Base-by-base conservation (phyloP, 30 jellyfish, hydroid and myxozoan species). In the Aurelia aurita complex sp. Pacific region DNA sequence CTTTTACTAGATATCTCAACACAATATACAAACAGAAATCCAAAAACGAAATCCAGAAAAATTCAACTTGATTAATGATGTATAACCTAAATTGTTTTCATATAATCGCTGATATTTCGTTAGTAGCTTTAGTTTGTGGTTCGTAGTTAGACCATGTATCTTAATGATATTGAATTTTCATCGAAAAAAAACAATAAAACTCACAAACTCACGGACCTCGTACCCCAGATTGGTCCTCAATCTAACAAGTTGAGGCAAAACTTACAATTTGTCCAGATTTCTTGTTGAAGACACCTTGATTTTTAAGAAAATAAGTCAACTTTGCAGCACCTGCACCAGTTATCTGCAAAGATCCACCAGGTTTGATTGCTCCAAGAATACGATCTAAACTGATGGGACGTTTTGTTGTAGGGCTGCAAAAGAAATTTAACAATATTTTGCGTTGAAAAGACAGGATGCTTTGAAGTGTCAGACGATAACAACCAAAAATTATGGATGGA, bases 211-310 rank as follows among this genome's bases (percentile, higher is more conserved):
- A 23, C 29, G 29, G 29, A 23, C 29, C 29, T 23, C 29, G 29
- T 23, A 23, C 29, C 29, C 29, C 29, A 23, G 29, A 23, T 23
- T 23, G 29, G 29, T 23, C 0, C 29, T 23, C 29, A 23, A 23
- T 23, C 29, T 23, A 23, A 23, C 8, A 46, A 46, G 12, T 46
- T 46, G 14, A 46, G 6, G 52, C 6, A 50, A 62, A 10, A 42
- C 97, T 67, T 77, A 90, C 97, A 18, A 77, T 72, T 70, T 55
- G 65, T 9, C 97, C 97, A 40, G 88, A 12, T 17, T 74, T 83
- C 46, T 69, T 52, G 80, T 73, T 72, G 69, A 38, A 90, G 29
- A 65, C 94, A 62, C 59, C 92, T 67, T 90, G 97, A 40, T 83
- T 83, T 63, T 83, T 90, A 10, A 90, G 33, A 72, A 83, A 90